Base-by-base conservation (phyloP, 2,797 vertebrate species). In the Crenuchus spilurus region DNA sequence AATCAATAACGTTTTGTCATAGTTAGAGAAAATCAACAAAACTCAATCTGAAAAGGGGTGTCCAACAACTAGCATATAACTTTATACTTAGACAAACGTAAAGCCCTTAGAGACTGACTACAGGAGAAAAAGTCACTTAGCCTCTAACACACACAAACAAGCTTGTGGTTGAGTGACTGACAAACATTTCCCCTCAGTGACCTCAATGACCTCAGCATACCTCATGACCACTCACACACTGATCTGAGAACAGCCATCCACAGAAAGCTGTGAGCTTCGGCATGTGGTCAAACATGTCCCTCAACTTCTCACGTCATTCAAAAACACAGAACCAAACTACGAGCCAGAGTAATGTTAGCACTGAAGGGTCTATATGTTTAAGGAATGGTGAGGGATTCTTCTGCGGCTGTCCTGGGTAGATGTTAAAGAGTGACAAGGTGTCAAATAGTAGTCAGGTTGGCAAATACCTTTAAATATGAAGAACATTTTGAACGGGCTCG, bases 231-330 rank as follows among this genome's bases (percentile, higher is more conserved):
- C 9, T 41, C 48, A 33, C 0, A 44, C 28, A 55, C 35, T 63
- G 65, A 70, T 24, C 58, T 70, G 37, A 37, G 55, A 82, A 79
- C 66, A 62, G 48, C 57, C 55, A 44, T 30, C 48, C 35, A 46
- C 70, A 64, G 10, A 48, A 41, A 58, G 46, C 62, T 62, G 57
- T 14, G 62, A 72, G 39, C 18, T 63, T 55, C 37, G 62, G 14
- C 42, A 42, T 20, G 26, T 39, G 62, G 62, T 22, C 41, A 39
- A 3, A 13, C 14, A 26, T 16, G 84, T 88, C 89, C 91, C 94
- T 63, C 44, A 65, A 70, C 61, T 71, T 79, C 94, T 94, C 93
- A 94, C 93, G 92, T 88, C 92, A 91, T 89, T 88, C 93, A 93
- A 90, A 87, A 82, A 91, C 92, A 87, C 88, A 87, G 85, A 86